Conservation (phyloP, 2,888 invertebrate species). For the Pycnomerus fuliginosus region DNA sequence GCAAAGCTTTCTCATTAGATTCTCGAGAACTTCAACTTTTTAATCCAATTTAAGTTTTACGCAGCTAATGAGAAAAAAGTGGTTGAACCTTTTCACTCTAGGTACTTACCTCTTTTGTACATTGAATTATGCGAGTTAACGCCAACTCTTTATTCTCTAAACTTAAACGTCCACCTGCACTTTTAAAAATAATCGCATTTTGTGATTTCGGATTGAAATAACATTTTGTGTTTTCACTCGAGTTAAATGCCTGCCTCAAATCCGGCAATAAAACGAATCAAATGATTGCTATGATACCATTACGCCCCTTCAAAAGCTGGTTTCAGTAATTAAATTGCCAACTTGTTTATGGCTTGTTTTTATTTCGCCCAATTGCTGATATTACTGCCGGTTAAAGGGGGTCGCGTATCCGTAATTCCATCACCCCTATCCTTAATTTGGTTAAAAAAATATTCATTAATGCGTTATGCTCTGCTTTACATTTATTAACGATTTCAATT, state of each 20-base stretch:
- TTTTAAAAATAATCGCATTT: background rate
- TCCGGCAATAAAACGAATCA: constrained; percentile 1
- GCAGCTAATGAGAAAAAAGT: constrained; percentile 35
- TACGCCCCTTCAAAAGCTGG: constrained; percentile 24
- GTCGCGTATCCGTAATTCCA: no score
- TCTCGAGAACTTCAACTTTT: constrained; percentile 26
- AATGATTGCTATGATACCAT: background rate
- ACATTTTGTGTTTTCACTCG: constrained; percentile 5
- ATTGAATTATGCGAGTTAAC: constrained; percentile 23
- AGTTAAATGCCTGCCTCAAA: constrained; percentile 10
- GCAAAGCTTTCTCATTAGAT: constrained; percentile 27
- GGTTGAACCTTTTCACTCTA: constrained; percentile 27
- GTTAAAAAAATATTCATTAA: no score
- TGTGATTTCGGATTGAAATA: constrained; percentile 1
- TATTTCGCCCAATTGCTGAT: constrained; percentile 3
- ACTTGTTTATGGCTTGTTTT: constrained; percentile 26
- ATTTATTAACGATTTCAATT: no score
- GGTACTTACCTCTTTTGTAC: constrained; percentile 23
- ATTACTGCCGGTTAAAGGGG: no score
- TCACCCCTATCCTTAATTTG: no score
- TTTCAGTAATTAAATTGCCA: constrained; percentile 30
- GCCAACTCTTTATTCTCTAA: constrained; percentile 9
- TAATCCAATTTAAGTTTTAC: constrained; percentile 33
- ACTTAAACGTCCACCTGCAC: constrained; percentile 1
- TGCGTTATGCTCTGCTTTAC: no score